Conservation (phyloP, 2,888 invertebrate species). For the Lasioglossum morio region DNA sequence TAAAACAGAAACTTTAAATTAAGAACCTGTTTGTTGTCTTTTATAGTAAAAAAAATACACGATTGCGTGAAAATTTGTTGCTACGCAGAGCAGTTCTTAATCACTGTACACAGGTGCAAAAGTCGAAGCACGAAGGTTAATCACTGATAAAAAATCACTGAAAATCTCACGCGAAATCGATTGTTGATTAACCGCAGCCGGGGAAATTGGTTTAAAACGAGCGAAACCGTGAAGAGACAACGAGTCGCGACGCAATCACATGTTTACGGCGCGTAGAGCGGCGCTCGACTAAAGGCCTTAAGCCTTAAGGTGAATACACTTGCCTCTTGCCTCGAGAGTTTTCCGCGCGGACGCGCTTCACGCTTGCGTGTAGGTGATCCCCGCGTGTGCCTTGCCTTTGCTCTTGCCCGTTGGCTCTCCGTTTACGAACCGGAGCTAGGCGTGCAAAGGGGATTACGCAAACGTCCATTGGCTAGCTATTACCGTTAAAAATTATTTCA, state of each 20-base stretch:
- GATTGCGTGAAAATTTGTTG: background rate
- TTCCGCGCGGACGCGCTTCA: conserved; percentile 72
- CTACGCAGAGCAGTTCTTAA: background rate
- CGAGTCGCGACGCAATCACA: conserved; percentile 47
- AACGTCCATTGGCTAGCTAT: conserved; percentile 62
- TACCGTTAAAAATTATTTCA: conserved; percentile 54
- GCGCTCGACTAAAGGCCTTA: conserved; percentile 81
- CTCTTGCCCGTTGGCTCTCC: conserved; percentile 9
- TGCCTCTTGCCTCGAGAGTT: conserved; percentile 72
- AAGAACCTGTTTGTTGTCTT: background rate
- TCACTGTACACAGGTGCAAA: background rate
- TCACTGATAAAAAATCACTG: background rate
- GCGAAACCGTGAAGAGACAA: background rate
- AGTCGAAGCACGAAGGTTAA: background rate
- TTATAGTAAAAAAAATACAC: background rate
- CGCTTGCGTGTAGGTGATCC: conserved; percentile 67
- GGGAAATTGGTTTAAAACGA: background rate
- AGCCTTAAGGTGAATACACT: conserved; percentile 77
- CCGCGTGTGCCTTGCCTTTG: conserved; percentile 20
- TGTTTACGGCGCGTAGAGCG: conserved; percentile 76
- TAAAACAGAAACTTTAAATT: background rate
- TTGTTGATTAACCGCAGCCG: background rate
- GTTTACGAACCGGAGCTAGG: conserved; percentile 52
- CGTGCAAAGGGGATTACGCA: conserved; percentile 64
- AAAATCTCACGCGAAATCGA: background rate